Evolutionary conservation across 2,888 invertebrate species (phyloP).

Genomic region (Mimumesa dahlbomi): DNA sequence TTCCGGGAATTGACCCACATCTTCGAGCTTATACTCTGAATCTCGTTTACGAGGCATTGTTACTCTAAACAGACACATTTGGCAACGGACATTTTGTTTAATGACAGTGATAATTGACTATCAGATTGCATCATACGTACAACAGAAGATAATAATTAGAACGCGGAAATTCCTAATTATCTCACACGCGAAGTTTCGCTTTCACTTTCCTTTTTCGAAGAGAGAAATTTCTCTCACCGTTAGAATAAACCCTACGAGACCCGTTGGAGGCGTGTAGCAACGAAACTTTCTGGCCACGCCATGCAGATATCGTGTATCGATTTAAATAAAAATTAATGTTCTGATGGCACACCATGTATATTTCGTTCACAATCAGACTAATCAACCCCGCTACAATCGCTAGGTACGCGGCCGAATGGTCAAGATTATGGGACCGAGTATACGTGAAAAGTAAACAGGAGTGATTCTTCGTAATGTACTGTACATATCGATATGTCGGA

Average conservation of each 20-base stretch:
- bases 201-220: slow-evolving; percentile 1
- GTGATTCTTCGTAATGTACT: background rate
- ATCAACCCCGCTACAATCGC: slow-evolving; percentile 9
- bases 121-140: slow-evolving; percentile 19
- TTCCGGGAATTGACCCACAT: slow-evolving; percentile 40
- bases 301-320: background rate
- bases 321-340: background rate
- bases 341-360: slow-evolving; percentile 3
- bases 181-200: slow-evolving; percentile 1
- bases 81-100: slow-evolving; percentile 51
- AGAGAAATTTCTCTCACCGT: background rate
- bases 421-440: slow-evolving; percentile 19
- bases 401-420: slow-evolving; percentile 14
- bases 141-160: slow-evolving; percentile 2
- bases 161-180: slow-evolving; percentile 5
- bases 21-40: slow-evolving; percentile 55
- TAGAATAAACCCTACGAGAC: background rate
- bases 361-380: background rate
- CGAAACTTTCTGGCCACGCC: background rate
- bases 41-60: slow-evolving; percentile 39
- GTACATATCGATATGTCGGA: background rate
- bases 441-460: slow-evolving; percentile 14
- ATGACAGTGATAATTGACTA: slow-evolving; percentile 55
- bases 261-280: background rate
- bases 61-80: slow-evolving; percentile 44